Percentiles rank a stretch among this genome's conserved stretches.
Conservation (phyloP, 2,113 vertebrate species). For the Morone chrysops region DNA sequence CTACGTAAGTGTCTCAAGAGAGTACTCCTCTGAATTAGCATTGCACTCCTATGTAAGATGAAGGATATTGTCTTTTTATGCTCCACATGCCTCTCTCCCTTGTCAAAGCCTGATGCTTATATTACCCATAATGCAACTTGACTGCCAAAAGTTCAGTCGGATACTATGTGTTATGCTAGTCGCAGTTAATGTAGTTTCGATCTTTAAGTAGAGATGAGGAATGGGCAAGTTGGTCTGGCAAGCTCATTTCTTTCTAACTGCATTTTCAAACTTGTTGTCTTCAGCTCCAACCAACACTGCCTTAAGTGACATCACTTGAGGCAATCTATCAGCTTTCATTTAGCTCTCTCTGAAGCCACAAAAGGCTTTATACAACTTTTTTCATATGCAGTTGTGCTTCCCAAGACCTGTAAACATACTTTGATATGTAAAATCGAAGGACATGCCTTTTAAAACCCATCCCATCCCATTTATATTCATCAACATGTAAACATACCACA, state of each 20-base stretch:
- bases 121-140: neutral
- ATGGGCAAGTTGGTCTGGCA: neutral
- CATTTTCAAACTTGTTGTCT: too few relatives aligned
- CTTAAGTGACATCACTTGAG: too few relatives aligned
- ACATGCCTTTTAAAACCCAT: neutral
- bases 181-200: neutral
- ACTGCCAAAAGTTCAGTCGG: neutral
- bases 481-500: neutral
- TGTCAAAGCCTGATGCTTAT: neutral
- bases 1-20: neutral
- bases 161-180: neutral
- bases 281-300: too few relatives aligned
- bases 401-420: conserved; percentile 1
- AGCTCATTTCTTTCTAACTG: neutral
- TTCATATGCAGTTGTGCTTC: too few relatives aligned
- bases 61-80: neutral
- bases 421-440: neutral
- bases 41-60: neutral
- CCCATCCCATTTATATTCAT: neutral
- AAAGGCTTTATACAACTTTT: too few relatives aligned
- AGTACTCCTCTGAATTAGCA: neutral
- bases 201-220: too few relatives aligned
- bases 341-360: too few relatives aligned
- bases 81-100: neutral
- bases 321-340: too few relatives aligned